phyloP scores from a whole-genome alignment of 2,888 invertebrate genomes.

The Chrysolina oricalcia region DNA sequence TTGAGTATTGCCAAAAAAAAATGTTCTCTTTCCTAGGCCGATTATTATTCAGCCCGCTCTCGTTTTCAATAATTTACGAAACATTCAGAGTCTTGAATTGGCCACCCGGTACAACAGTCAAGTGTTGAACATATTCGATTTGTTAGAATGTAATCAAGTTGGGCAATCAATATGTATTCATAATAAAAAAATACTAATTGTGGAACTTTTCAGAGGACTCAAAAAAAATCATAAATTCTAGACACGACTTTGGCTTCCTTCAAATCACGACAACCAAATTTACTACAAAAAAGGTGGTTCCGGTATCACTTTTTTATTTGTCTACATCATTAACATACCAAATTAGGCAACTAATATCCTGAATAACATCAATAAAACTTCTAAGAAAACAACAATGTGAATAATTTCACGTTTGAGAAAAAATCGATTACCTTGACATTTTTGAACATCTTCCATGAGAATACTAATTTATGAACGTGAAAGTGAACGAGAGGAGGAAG shows the following conservation, averaged over 20 bases:
- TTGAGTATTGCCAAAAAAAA: too few relatives aligned
- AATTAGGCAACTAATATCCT: background rate
- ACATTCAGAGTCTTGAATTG: too few relatives aligned
- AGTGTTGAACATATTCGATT: too few relatives aligned
- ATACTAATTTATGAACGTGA: slow-evolving; percentile 26
- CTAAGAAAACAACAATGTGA: background rate
- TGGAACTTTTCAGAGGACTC: background rate
- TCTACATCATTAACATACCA: background rate
- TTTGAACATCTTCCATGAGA: slow-evolving; percentile 22
- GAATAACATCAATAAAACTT: slow-evolving; percentile 8
- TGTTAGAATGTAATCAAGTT: too few relatives aligned
- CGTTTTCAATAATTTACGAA: too few relatives aligned
- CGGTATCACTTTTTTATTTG: background rate
- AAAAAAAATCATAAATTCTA: background rate
- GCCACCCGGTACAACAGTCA: too few relatives aligned
- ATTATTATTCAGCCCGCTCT: too few relatives aligned
- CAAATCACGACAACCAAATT: background rate
- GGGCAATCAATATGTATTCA: too few relatives aligned
- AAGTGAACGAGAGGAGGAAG: slow-evolving; percentile 23
- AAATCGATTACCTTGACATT: slow-evolving; percentile 43
- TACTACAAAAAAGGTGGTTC: background rate
- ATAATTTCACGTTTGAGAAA: slow-evolving; percentile 21
- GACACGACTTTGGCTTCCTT: background rate
- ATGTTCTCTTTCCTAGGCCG: too few relatives aligned
- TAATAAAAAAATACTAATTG: background rate